phyloP scores from a whole-genome alignment of 1,140 invertebrate genomes.

The Drosophila persimilis region DNA sequence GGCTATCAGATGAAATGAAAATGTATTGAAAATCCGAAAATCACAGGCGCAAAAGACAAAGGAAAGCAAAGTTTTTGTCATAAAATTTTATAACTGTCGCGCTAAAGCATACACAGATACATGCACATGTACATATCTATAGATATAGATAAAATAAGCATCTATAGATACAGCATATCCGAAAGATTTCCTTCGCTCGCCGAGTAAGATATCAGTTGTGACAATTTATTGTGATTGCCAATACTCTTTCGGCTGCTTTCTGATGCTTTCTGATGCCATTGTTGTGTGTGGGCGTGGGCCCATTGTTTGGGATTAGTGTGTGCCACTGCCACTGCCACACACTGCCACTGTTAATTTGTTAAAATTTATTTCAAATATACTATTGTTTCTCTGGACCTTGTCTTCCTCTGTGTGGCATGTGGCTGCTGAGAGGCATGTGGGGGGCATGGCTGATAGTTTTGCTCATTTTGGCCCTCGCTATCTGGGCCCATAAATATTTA shows the following conservation, averaged over 20 bases:
- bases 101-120: neutral
- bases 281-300: slow-evolving; percentile 29
- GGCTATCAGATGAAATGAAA: slow-evolving; percentile 29
- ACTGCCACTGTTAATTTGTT: slow-evolving; percentile 59
- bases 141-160: slow-evolving; percentile 18
- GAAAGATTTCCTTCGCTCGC: neutral
- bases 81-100: slow-evolving; percentile 61
- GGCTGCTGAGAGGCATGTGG: slow-evolving; percentile 1
- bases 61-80: slow-evolving; percentile 67
- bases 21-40: slow-evolving; percentile 62
- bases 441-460: slow-evolving; percentile 27
- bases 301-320: slow-evolving; percentile 46
- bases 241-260: slow-evolving; percentile 16
- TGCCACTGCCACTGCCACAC: neutral
- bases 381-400: slow-evolving; percentile 12
- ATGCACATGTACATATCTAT: neutral
- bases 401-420: neutral
- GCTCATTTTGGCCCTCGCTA: slow-evolving; percentile 37
- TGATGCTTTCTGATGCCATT: neutral
- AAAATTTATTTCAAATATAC: slow-evolving; percentile 59
- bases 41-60: slow-evolving; percentile 49
- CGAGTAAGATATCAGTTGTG: slow-evolving; percentile 51
- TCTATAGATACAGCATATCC: slow-evolving; percentile 10
- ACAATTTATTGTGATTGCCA: slow-evolving; percentile 55
- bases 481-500: slow-evolving; percentile 64